phyloP scores from a whole-genome alignment of 1,140 invertebrate genomes.

The Chlorops oryzae region DNA sequence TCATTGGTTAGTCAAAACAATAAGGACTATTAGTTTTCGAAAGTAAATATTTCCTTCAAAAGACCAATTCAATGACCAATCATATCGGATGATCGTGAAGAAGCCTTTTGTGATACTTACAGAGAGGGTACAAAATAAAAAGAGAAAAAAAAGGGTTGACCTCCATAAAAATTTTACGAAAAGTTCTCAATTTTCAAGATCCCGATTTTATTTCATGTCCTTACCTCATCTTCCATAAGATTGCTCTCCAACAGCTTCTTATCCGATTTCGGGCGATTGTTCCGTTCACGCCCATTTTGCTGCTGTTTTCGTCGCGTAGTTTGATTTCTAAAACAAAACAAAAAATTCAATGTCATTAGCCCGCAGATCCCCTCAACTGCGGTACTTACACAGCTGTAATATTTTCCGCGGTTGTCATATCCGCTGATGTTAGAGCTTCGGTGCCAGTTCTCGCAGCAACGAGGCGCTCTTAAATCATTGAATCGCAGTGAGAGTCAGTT shows the following conservation, averaged over 20 bases:
- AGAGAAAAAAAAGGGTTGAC: too few species aligned
- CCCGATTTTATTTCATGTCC: too few species aligned
- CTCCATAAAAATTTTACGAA: too few species aligned
- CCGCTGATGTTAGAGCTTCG: constrained; percentile 43
- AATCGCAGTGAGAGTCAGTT: too few species aligned
- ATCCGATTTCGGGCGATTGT: constrained; percentile 37
- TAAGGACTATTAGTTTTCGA: too few species aligned
- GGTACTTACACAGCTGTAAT: constrained; percentile 33
- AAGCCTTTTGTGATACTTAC: too few species aligned
- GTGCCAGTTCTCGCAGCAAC: constrained; percentile 42
- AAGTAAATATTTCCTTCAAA: too few species aligned
- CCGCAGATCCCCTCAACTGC: neutral
- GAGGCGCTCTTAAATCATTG: constrained; percentile 30
- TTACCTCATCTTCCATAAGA: constrained; percentile 45
- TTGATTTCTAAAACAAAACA: constrained; percentile 24
- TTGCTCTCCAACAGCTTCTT: constrained; percentile 45
- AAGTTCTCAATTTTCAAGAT: too few species aligned
- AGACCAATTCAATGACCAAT: too few species aligned
- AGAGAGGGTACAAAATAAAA: too few species aligned
- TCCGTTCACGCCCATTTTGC: constrained; percentile 36
- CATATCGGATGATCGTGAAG: too few species aligned
- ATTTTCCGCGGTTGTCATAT: constrained; percentile 32
- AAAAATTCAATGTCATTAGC: neutral
- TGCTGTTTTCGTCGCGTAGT: constrained; percentile 28
- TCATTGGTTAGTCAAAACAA: too few species aligned